phyloP scores from a whole-genome alignment of 1,140 invertebrate genomes.

The Drosophila repletoides region DNA sequence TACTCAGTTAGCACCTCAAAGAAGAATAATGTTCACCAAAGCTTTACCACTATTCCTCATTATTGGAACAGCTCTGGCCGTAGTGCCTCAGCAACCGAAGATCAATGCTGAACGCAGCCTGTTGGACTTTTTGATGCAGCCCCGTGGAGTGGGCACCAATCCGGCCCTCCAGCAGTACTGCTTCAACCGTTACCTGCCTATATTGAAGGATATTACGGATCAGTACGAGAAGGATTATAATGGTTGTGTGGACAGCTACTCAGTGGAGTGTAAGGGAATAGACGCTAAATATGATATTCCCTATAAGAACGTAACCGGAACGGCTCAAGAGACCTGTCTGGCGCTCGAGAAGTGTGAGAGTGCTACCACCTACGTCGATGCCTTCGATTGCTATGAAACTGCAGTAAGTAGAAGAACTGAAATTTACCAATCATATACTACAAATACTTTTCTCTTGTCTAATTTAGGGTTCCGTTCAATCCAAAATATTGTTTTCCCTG shows the following conservation, averaged over 20 bases:
- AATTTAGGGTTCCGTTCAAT: background rate
- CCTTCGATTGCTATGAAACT: no score
- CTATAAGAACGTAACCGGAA: background rate
- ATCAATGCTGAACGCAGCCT: background rate
- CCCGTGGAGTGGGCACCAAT: background rate
- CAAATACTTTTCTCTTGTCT: no score
- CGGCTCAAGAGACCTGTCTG: no score
- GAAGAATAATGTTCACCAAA: conserved; percentile 8
- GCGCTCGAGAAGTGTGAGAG: no score
- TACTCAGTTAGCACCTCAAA: background rate
- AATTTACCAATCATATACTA: no score
- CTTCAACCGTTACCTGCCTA: conserved; percentile 26
- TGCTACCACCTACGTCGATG: no score
- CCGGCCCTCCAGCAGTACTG: conserved; percentile 14
- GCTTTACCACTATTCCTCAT: background rate
- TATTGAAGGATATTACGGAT: conserved; percentile 1
- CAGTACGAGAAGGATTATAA: conserved; percentile 12
- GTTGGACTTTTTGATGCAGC: conserved; percentile 1
- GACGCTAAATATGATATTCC: background rate
- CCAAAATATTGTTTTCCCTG: background rate
- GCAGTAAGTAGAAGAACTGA: no score
- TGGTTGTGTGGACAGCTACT: conserved; percentile 1
- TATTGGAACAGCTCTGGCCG: background rate
- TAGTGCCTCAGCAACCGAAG: background rate
- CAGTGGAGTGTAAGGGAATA: background rate